phyloP scores from a whole-genome alignment of 2,888 invertebrate genomes.

The Meloe dianella region DNA sequence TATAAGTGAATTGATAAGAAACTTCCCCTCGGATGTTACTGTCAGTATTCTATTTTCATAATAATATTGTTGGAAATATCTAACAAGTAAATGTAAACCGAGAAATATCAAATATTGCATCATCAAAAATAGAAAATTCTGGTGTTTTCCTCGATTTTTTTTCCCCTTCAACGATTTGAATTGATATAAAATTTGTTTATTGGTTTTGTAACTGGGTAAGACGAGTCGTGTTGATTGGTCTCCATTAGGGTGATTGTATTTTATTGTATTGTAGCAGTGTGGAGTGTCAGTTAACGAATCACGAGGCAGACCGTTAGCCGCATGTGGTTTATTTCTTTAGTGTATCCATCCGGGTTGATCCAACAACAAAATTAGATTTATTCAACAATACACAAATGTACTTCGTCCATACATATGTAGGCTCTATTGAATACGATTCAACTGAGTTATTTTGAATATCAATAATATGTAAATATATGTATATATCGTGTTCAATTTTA shows the following conservation, averaged over 20 bases:
- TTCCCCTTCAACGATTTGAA: not conserved
- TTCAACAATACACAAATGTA: not conserved
- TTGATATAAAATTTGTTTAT: not conserved
- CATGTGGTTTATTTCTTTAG: not conserved
- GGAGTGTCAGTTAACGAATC: not conserved
- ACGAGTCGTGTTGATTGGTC: not conserved
- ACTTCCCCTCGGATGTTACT: conserved; percentile 34
- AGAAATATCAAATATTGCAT: too few relatives aligned
- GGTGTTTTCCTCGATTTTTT: not conserved
- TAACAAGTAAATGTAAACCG: not conserved
- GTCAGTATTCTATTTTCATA: conserved; percentile 23
- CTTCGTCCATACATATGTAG: not conserved
- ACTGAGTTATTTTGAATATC: not conserved
- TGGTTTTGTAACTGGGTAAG: not conserved
- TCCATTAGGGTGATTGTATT: not conserved
- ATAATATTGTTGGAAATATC: not conserved
- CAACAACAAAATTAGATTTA: not conserved
- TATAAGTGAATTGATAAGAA: conserved; percentile 32
- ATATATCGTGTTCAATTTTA: not conserved
- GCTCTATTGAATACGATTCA: not conserved
- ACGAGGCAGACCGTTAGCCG: not conserved
- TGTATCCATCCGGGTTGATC: not conserved
- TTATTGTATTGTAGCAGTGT: not conserved
- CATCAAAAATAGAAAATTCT: not conserved
- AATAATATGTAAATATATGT: too few relatives aligned